Percentiles rank a stretch among this genome's conserved stretches.
Conservation (phyloP, 1,140 invertebrate genomes). For the Zelostemma sp. region DNA sequence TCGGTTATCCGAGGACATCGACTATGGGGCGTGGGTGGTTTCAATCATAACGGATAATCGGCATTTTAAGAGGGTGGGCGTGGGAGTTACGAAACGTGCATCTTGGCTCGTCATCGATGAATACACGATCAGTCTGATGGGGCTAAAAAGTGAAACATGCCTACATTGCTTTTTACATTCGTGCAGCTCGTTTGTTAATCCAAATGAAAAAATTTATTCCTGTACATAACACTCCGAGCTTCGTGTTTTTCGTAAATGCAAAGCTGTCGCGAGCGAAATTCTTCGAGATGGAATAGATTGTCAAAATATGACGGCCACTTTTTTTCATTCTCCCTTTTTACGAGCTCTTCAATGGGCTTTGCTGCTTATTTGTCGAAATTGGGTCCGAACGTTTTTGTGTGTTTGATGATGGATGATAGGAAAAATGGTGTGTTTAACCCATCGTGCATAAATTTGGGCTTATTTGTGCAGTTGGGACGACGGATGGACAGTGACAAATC, state of each 20-base stretch:
- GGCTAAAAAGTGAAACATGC: constrained; percentile 26
- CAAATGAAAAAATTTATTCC: no score
- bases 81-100: constrained; percentile 41
- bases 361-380: no score
- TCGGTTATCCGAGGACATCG: constrained; percentile 38
- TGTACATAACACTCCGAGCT: no score
- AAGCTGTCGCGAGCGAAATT: no score
- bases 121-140: constrained; percentile 20
- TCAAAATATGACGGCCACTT: no score
- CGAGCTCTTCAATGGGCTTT: no score
- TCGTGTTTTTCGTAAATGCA: no score
- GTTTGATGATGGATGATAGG: constrained; percentile 1
- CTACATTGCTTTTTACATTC: constrained; percentile 3
- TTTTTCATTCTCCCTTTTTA: no score
- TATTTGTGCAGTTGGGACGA: constrained; percentile 6
- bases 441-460: background rate
- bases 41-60: constrained; percentile 49
- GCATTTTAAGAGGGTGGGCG: constrained; percentile 41
- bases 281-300: no score
- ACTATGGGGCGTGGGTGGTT: constrained; percentile 39
- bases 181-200: background rate
- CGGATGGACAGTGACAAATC: background rate
- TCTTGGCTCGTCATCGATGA: constrained; percentile 35
- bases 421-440: background rate
- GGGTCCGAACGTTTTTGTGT: no score